Conservation (phyloP, 2,888 invertebrate genomes). For the Agriopis aurantiaria region DNA sequence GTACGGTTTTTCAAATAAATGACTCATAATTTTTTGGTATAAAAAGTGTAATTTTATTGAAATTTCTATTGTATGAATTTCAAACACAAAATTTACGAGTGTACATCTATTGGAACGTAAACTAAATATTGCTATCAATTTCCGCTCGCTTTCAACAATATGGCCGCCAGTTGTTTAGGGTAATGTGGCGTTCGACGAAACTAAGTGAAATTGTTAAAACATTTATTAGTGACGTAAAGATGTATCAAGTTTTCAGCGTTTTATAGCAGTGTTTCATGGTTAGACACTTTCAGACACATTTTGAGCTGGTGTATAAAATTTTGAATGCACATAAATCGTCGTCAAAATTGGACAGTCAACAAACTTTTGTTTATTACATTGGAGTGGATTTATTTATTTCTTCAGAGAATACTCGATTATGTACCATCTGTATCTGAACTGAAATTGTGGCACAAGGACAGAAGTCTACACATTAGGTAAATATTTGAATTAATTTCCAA, state of each 20-base stretch:
- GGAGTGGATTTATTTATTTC: slow-evolving; percentile 78
- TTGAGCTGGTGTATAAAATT: slow-evolving; percentile 78
- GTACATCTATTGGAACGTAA: slow-evolving; percentile 7
- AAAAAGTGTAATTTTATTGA: background rate
- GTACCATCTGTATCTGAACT: slow-evolving; percentile 77
- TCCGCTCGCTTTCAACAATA: slow-evolving; percentile 84
- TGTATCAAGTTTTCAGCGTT: slow-evolving; percentile 81
- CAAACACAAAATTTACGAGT: background rate
- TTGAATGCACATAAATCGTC: slow-evolving; percentile 76
- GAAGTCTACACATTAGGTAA: slow-evolving; percentile 82
- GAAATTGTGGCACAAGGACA: slow-evolving; percentile 80
- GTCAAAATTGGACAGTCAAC: slow-evolving; percentile 86
- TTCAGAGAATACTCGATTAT: slow-evolving; percentile 78
- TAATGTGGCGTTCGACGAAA: slow-evolving; percentile 86
- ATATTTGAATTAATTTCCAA: slow-evolving; percentile 59
- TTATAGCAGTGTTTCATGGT: slow-evolving; percentile 83
- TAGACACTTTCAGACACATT: slow-evolving; percentile 73
- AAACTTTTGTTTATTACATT: slow-evolving; percentile 86
- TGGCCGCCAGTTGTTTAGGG: slow-evolving; percentile 87
- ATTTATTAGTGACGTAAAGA: slow-evolving; percentile 81
- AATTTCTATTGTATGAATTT: background rate
- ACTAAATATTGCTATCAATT: slow-evolving; percentile 63
- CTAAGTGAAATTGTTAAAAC: slow-evolving; percentile 83
- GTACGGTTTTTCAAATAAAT: background rate
- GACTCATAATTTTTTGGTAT: background rate